Evolutionary conservation across 2,888 invertebrate genomes (phyloP).

Genomic region (Sphinx pinastri): DNA sequence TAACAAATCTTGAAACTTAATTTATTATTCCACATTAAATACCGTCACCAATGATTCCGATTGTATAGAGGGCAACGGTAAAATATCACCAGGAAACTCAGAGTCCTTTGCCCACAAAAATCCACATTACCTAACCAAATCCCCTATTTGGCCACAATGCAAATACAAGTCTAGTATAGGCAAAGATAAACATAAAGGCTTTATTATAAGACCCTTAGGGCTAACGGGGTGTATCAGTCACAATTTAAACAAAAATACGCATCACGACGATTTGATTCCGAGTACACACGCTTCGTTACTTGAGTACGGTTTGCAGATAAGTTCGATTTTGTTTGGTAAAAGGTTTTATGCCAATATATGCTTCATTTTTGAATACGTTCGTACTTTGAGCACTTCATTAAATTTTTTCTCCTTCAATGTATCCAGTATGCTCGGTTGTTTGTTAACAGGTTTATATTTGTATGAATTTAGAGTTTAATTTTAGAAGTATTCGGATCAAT

Average conservation of each 20-base stretch:
- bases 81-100: background rate
- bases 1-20: too few relatives aligned
- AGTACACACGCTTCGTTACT: conserved; percentile 67
- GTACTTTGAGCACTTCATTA: too few relatives aligned
- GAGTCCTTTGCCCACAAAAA: background rate
- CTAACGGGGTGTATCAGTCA: conserved; percentile 74
- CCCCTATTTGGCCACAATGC: conserved; percentile 3
- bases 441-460: background rate
- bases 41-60: too few relatives aligned
- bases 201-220: conserved; percentile 61
- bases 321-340: background rate
- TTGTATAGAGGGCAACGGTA: too few relatives aligned
- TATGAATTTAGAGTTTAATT: too few relatives aligned
- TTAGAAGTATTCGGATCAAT: too few relatives aligned
- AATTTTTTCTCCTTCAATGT: too few relatives aligned
- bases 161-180: conserved; percentile 32
- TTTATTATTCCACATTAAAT: too few relatives aligned
- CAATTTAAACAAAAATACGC: conserved; percentile 79
- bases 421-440: background rate
- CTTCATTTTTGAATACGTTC: too few relatives aligned
- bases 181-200: conserved; percentile 36
- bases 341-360: background rate
- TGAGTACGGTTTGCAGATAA: conserved; percentile 57
- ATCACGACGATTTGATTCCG: conserved; percentile 64
- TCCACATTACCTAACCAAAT: background rate